Conservation (phyloP, 2,113 vertebrate species). For the Sialia sialis region DNA sequence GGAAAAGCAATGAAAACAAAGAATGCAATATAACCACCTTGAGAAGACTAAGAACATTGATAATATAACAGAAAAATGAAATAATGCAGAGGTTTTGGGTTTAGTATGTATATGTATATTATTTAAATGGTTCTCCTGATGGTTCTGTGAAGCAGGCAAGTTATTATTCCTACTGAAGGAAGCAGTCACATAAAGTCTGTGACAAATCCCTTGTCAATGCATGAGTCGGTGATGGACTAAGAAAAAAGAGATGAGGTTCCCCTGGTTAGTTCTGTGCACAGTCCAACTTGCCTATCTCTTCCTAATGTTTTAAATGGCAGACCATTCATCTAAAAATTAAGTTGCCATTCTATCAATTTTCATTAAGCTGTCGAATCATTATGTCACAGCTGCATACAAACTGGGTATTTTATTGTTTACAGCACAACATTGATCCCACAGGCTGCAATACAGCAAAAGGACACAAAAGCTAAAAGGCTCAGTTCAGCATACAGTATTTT, state of each 20-base stretch:
- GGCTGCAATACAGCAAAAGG: background rate
- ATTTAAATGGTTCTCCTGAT: background rate
- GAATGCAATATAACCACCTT: background rate
- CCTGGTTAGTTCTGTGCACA: fast-evolving
- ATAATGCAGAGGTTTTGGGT: background rate
- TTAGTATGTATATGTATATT: background rate
- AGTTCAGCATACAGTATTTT: background rate
- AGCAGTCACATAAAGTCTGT: background rate
- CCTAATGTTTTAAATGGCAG: background rate
- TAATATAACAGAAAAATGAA: background rate
- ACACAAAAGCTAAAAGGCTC: background rate
- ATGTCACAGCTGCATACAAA: background rate
- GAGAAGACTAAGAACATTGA: background rate
- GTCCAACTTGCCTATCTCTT: background rate
- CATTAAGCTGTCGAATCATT: background rate
- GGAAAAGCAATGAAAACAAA: background rate
- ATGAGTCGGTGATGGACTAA: fast-evolving
- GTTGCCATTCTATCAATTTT: background rate
- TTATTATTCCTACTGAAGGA: background rate
- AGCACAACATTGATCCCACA: background rate
- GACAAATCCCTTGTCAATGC: background rate
- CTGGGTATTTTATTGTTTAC: background rate
- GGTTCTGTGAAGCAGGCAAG: background rate
- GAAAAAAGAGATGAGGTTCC: background rate
- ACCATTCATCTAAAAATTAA: background rate